A percentile compares a stretch with the other conserved stretches of the same genome.
Evolutionary conservation across 2,888 invertebrate species (phyloP).

Genomic region (Cetonia aurata): DNA sequence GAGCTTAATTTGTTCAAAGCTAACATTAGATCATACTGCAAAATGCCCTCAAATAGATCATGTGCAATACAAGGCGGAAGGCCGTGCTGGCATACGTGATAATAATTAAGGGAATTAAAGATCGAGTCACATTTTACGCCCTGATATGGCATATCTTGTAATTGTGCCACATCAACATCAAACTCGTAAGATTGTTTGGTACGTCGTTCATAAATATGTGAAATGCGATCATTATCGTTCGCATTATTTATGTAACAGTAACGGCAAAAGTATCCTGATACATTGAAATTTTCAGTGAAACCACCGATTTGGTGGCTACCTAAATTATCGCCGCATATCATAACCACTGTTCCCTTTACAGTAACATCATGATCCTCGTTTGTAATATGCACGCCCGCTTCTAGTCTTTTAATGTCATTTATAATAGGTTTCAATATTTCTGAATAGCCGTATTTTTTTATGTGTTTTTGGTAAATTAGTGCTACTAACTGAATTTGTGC

Average conservation of each 20-base stretch:
- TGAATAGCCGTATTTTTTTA: constrained; percentile 50
- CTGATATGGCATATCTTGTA: not conserved
- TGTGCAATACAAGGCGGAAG: constrained; percentile 46
- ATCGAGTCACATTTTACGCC: constrained; percentile 1
- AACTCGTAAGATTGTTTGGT: not conserved
- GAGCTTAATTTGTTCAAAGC: constrained; percentile 43
- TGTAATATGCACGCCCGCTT: constrained; percentile 48
- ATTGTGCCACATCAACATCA: not conserved
- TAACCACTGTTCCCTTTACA: constrained; percentile 16
- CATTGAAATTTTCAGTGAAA: constrained; percentile 55
- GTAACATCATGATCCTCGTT: constrained; percentile 6
- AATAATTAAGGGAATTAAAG: constrained; percentile 3
- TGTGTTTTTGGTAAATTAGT: constrained; percentile 48
- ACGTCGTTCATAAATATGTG: not conserved
- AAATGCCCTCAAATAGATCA: constrained; percentile 48
- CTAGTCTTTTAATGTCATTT: constrained; percentile 50
- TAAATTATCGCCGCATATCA: constrained; percentile 53
- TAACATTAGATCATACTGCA: constrained; percentile 45
- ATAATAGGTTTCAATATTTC: constrained; percentile 49
- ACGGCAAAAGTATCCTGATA: constrained; percentile 53
- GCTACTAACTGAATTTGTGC: constrained; percentile 53
- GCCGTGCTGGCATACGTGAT: constrained; percentile 33
- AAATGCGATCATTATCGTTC: too few relatives aligned
- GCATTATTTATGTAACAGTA: constrained; percentile 48
- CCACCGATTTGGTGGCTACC: constrained; percentile 57